Evolutionary conservation across 2,888 invertebrate species (phyloP).

Genomic region (Trimorus sp.): DNA sequence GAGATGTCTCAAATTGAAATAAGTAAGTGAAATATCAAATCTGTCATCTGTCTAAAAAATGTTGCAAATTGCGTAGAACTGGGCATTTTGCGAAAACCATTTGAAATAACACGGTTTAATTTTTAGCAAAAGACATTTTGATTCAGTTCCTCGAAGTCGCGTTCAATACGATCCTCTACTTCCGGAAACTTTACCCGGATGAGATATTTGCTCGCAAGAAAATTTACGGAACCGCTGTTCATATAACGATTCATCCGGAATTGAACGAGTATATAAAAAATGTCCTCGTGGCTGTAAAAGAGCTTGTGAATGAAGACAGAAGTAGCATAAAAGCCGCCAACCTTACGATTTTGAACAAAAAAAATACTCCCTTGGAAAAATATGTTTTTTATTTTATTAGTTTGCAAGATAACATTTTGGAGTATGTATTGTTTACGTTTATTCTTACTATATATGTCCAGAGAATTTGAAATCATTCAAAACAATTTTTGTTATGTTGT

Average conservation of each 20-base stretch:
- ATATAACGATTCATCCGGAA: conserved; percentile 86
- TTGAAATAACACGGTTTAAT: too few relatives aligned
- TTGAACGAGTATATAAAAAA: conserved; percentile 84
- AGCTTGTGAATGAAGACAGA: conserved; percentile 82
- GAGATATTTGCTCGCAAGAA: conserved; percentile 85
- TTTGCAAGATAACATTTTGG: conserved; percentile 68
- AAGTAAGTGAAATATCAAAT: too few relatives aligned
- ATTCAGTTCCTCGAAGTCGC: conserved; percentile 86
- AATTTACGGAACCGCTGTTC: conserved; percentile 85
- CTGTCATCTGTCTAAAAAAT: too few relatives aligned
- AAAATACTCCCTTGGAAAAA: conserved; percentile 81
- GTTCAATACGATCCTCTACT: conserved; percentile 85
- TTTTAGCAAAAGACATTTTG: conserved; percentile 82
- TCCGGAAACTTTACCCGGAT: conserved; percentile 85
- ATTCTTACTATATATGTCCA: too few relatives aligned
- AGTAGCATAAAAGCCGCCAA: conserved; percentile 83
- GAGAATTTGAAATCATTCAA: too few relatives aligned
- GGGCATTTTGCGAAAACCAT: too few relatives aligned
- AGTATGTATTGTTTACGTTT: conserved; percentile 69
- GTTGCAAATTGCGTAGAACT: too few relatives aligned
- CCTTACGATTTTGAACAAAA: conserved; percentile 82
- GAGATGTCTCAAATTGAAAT: too few relatives aligned
- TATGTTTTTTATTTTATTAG: conserved; percentile 82
- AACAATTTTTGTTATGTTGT: too few relatives aligned
- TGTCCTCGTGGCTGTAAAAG: conserved; percentile 71